Conservation (phyloP, 2,797 vertebrate species). For the Sorex maritimensis region DNA sequence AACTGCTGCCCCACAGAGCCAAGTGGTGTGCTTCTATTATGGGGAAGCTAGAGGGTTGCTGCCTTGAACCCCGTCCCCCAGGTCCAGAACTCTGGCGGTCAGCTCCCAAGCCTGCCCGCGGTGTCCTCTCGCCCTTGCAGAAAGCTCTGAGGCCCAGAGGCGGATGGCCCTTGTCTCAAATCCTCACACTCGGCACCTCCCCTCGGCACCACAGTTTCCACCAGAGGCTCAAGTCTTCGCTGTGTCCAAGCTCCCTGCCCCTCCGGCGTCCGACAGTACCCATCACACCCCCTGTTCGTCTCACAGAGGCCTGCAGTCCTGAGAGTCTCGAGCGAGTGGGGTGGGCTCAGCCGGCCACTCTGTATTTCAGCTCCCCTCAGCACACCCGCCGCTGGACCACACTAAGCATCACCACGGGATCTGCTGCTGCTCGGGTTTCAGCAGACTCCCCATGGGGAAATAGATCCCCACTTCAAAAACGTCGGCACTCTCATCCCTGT, state of each 20-base stretch:
- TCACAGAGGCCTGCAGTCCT: background rate
- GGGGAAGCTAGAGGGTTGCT: too few species aligned
- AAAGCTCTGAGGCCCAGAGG: too few species aligned
- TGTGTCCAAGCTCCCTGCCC: background rate
- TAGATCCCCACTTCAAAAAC: background rate
- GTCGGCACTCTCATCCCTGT: too few species aligned
- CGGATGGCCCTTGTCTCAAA: too few species aligned
- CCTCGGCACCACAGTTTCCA: background rate
- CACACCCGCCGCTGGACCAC: background rate
- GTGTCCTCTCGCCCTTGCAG: background rate
- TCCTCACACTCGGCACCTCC: background rate
- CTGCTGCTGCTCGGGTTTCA: conserved; percentile 30
- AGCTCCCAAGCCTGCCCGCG: background rate
- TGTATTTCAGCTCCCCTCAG: background rate
- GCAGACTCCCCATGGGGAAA: conserved; percentile 10
- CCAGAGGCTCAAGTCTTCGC: background rate
- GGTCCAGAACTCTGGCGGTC: background rate
- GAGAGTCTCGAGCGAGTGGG: background rate
- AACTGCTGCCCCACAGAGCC: background rate
- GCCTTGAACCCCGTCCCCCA: too few species aligned
- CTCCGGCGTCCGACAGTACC: background rate
- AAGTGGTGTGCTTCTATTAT: accelerated
- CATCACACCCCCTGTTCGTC: background rate
- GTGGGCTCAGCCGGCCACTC: background rate
- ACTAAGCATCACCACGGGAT: background rate